phyloP scores from a whole-genome alignment of 2,797 vertebrate species.

The Lateolabrax maculatus region DNA sequence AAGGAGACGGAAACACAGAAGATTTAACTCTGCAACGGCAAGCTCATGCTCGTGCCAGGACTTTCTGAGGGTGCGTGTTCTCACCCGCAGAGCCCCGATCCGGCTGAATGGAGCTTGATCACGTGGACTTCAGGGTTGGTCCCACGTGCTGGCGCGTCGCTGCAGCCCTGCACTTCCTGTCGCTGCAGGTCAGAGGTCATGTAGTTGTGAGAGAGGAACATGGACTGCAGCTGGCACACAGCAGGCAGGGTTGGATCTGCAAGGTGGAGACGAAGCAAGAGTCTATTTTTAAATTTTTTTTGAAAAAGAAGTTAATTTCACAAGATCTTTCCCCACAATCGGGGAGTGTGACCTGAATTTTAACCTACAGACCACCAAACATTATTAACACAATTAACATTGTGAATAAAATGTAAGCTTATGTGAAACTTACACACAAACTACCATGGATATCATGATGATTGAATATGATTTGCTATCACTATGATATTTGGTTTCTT shows the following conservation, averaged over 20 bases:
- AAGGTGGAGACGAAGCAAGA: background rate
- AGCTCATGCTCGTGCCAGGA: background rate
- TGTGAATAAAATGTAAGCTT: background rate
- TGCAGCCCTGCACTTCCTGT: conserved; percentile 82
- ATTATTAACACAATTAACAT: no score
- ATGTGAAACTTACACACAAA: background rate
- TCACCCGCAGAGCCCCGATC: conserved; percentile 84
- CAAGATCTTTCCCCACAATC: background rate
- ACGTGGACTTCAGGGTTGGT: conserved; percentile 80
- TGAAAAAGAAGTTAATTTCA: background rate
- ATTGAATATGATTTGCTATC: background rate
- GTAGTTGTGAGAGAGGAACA: conserved; percentile 83
- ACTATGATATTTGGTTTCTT: background rate
- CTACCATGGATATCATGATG: background rate
- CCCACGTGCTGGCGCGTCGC: background rate
- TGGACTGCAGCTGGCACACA: conserved; percentile 79
- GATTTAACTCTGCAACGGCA: background rate
- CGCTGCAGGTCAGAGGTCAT: conserved; percentile 83
- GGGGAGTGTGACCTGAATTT: background rate
- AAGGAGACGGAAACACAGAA: conserved; percentile 26
- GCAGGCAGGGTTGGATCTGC: conserved; percentile 77
- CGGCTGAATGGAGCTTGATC: conserved; percentile 83
- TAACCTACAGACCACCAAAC: background rate
- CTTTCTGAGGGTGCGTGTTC: conserved; percentile 21
- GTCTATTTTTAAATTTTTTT: no score